These are phyloP conservation scores for Virgularia gustaviana DNA, from an alignment of 92 coral and sea anemone species.

Conservation along the genomic window DNA sequence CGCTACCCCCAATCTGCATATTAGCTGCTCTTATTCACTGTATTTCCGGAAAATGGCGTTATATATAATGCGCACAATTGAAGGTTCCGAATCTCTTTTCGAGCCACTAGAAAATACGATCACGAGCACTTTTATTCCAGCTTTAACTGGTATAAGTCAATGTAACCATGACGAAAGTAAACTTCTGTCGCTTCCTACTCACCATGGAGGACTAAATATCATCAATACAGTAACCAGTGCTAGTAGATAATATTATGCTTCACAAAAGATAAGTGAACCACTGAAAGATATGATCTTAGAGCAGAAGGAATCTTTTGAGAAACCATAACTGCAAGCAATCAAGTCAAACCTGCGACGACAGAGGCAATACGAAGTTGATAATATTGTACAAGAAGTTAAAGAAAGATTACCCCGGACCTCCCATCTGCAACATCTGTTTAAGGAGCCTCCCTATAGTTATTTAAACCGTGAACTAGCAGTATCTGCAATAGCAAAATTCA, in stretches of 20 bases:
- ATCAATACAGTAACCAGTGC: neutral
- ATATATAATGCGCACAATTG: slow-evolving; percentile 3
- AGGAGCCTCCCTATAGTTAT: too few species aligned
- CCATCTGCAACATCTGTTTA: too few species aligned
- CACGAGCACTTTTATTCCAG: neutral
- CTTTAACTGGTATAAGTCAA: neutral
- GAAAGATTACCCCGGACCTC: neutral
- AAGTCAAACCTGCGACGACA: slow-evolving; percentile 9
- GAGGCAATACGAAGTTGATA: neutral
- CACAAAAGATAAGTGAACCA: slow-evolving; percentile 1
- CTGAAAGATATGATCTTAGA: slow-evolving; percentile 1
- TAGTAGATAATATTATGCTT: neutral
- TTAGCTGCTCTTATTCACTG: slow-evolving; percentile 1
- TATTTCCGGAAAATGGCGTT: neutral
- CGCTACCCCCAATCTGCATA: slow-evolving; percentile 10
- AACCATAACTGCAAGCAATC: neutral
- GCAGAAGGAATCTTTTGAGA: neutral
- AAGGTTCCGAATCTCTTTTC: neutral
- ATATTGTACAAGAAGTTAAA: neutral
- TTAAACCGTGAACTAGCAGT: too few species aligned
- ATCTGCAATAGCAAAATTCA: too few species aligned
- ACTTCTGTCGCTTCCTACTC: neutral
- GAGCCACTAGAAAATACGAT: neutral
- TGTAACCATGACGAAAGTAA: neutral
- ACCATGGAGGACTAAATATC: slow-evolving; percentile 11